Evolutionary conservation across 2,113 vertebrate species (phyloP).

Genomic region (Elephantulus edwardii): DNA sequence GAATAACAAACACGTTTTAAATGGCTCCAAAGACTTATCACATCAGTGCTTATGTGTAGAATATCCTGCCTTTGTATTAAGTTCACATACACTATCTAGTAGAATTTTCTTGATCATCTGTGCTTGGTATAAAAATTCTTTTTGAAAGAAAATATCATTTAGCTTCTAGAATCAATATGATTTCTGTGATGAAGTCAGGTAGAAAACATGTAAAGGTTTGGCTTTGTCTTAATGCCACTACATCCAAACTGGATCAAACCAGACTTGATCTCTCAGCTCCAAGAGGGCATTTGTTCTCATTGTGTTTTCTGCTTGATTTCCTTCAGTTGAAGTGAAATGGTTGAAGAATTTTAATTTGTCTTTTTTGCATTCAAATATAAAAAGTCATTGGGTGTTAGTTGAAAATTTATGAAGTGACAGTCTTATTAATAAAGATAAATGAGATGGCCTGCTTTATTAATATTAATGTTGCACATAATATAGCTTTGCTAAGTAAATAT

Average conservation of each 20-base stretch:
- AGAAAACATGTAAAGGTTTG: slow-evolving; percentile 42
- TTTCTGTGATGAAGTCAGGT: slow-evolving; percentile 43
- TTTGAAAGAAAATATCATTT: slow-evolving; percentile 10
- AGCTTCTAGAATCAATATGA: slow-evolving; percentile 7
- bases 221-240: slow-evolving; percentile 32
- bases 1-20: not conserved
- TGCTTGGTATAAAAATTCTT: not conserved
- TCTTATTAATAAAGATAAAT: slow-evolving; percentile 80
- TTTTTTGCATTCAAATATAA: slow-evolving; percentile 73
- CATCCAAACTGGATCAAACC: slow-evolving; percentile 47
- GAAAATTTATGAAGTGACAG: slow-evolving; percentile 78
- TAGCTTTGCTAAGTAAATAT: slow-evolving; percentile 68
- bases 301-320: slow-evolving; percentile 68
- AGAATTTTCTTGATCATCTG: slow-evolving; percentile 38
- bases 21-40: not conserved
- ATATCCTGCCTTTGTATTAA: not conserved
- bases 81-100: slow-evolving; percentile 6
- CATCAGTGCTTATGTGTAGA: not conserved
- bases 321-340: slow-evolving; percentile 58
- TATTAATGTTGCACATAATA: slow-evolving; percentile 76
- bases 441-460: slow-evolving; percentile 74
- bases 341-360: slow-evolving; percentile 73
- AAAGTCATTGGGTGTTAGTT: slow-evolving; percentile 68
- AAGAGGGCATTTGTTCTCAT: slow-evolving; percentile 38
- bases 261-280: slow-evolving; percentile 29